Evolutionary conservation across 2,888 invertebrate species (phyloP), one percentile per base, ranked within the genome.

Genomic region (Platerodrilus igneus): DNA sequence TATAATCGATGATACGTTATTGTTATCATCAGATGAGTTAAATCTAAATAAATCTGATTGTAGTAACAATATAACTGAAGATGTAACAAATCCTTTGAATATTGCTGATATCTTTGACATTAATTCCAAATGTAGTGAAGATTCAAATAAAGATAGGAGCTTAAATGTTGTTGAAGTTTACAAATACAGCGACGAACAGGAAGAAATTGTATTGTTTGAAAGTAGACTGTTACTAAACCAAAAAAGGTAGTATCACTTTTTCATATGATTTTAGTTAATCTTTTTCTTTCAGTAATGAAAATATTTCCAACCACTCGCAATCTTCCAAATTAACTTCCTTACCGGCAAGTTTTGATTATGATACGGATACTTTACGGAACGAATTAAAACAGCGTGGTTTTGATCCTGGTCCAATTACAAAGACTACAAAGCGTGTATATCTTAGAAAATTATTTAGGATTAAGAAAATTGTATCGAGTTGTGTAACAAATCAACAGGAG

Each of bases 341-440:
- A 0, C 81, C 81, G 0, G 60, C 77, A 0, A 75, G 77, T 0
- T 63, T 80, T 14, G 78, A 80, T 48, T 83, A 79, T 50, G 83
- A 85, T 54, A 79, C 82, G 9, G 76, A 79, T 45, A 73, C 75
- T 0, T 64, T 89, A 2, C 69, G 83, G 27, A 70, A 73, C 0
- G 83, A 83, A 55, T 66, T 91, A 20, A 72, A 76, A 0, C 64
- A 69, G 4, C 70, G 78, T 10, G 90, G 90, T 0, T 67, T 55
- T 41, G 79, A 82, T 50, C 72, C 69, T 6, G 93, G 93, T 0
- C 93, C 93, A 2, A 83, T 93, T 51, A 84, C 83, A 1, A 69
- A 75, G 8, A 76, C 78, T 2, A 93, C 92, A 0, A 83, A 86
- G 51, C 75, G 78, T 1, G 65, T 90, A 5, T 93, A 93, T 59